phyloP scores from a whole-genome alignment of 2,113 vertebrate species.

The Pundamilia nyererei region DNA sequence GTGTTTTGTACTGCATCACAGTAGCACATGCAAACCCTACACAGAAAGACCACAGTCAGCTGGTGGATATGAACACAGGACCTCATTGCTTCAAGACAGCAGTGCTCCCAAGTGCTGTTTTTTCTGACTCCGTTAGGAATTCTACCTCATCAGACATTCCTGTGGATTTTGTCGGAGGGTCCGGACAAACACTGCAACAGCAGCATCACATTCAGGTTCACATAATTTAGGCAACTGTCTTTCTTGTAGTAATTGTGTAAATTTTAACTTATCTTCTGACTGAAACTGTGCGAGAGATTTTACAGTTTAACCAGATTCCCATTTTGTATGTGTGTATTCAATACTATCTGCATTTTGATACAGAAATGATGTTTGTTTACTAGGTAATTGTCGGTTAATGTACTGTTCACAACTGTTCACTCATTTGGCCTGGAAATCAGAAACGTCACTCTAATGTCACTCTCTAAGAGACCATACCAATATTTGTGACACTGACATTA shows the following conservation, averaged over 20 bases:
- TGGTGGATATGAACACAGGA: neutral
- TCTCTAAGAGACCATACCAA: neutral
- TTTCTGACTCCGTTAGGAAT: rapidly evolving
- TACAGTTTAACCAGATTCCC: neutral
- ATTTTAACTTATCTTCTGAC: neutral
- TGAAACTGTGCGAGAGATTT: neutral
- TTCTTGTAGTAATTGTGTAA: neutral
- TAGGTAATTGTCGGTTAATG: neutral
- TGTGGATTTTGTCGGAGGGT: neutral
- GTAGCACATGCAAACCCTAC: neutral
- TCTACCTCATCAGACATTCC: neutral
- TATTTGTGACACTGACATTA: neutral
- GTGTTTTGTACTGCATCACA: neutral
- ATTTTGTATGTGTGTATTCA: neutral
- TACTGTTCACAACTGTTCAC: neutral
- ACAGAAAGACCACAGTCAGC: neutral
- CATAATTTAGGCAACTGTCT: neutral
- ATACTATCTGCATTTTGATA: neutral
- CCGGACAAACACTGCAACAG: neutral
- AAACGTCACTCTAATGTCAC: neutral
- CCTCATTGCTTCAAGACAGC: too few species aligned
- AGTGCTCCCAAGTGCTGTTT: neutral
- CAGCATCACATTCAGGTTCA: neutral
- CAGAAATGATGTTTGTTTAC: neutral
- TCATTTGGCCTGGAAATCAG: neutral